Percentiles rank a stretch among this genome's conserved stretches.
Evolutionary conservation across 2,888 invertebrate species (phyloP).

Genomic region (Polydrusus tereticollis): DNA sequence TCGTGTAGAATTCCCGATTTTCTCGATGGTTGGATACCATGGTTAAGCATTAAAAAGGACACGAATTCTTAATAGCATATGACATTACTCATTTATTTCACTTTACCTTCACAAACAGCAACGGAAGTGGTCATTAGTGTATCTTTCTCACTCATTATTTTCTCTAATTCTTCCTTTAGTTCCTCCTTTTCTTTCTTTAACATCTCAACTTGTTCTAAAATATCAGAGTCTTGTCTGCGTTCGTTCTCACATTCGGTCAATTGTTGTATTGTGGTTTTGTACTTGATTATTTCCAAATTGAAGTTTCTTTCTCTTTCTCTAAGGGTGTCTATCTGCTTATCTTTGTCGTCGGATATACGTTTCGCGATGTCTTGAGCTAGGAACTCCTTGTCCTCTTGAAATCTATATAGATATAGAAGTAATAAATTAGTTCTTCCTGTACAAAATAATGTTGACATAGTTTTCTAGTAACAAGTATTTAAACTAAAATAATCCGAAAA

Average conservation of each 20-base stretch:
- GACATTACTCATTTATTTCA: too few species aligned
- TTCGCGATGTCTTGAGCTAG: slow-evolving; percentile 52
- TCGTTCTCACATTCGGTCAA: slow-evolving; percentile 77
- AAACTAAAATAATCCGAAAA: too few species aligned
- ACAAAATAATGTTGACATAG: too few species aligned
- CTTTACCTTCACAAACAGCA: slow-evolving; percentile 68
- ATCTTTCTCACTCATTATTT: slow-evolving; percentile 66
- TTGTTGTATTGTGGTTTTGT: slow-evolving; percentile 77
- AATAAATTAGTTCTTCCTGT: too few species aligned
- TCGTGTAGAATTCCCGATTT: too few species aligned
- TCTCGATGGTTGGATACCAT: too few species aligned
- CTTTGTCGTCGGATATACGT: slow-evolving; percentile 78
- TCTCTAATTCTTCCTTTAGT: slow-evolving; percentile 65
- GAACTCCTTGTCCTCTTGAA: slow-evolving; percentile 69
- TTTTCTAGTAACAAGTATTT: too few species aligned
- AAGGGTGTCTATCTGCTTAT: slow-evolving; percentile 76
- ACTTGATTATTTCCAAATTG: slow-evolving; percentile 75
- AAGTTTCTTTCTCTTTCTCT: slow-evolving; percentile 74
- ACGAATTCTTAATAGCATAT: too few species aligned
- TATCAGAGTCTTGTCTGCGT: slow-evolving; percentile 73
- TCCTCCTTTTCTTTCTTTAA: slow-evolving; percentile 69
- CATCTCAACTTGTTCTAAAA: slow-evolving; percentile 68
- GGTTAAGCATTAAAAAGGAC: too few species aligned
- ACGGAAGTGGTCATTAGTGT: slow-evolving; percentile 71
- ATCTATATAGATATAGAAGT: neutral